Conservation (phyloP, 2,113 vertebrate species). For the Brachypteracias leptosomus region DNA sequence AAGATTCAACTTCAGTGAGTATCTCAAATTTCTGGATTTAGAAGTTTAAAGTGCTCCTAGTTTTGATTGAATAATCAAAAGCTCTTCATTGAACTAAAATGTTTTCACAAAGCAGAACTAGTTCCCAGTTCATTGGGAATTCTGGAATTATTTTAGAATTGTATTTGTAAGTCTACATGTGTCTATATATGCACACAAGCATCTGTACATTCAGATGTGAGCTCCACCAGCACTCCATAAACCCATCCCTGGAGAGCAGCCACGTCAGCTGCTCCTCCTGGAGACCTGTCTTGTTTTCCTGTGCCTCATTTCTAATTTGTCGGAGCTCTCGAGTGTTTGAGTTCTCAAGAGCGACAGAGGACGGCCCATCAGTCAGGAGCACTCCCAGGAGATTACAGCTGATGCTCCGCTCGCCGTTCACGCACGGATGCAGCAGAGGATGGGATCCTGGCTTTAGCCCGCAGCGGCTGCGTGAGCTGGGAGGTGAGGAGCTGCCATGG, state of each 20-base stretch:
- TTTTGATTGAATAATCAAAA: not conserved
- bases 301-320: accelerated
- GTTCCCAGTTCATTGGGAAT: not conserved
- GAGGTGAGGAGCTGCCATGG: not conserved
- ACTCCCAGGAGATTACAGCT: not conserved
- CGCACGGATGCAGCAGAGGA: accelerated
- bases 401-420: accelerated
- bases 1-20: not conserved
- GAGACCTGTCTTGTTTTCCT: not conserved
- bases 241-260: not conserved
- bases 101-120: not conserved
- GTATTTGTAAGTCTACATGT: not conserved
- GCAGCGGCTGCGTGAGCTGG: accelerated
- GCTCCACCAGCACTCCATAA: not conserved
- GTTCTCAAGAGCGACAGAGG: accelerated
- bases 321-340: not conserved
- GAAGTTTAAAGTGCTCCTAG: not conserved
- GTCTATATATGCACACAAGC: accelerated
- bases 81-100: not conserved
- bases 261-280: not conserved
- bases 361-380: not conserved
- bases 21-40: not conserved
- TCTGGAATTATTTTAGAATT: not conserved
- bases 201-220: not conserved
- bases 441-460: accelerated